Evolutionary conservation across 2,888 invertebrate species (phyloP), one percentile per base, ranked within the genome.

Genomic region (Tridacna gigas): DNA sequence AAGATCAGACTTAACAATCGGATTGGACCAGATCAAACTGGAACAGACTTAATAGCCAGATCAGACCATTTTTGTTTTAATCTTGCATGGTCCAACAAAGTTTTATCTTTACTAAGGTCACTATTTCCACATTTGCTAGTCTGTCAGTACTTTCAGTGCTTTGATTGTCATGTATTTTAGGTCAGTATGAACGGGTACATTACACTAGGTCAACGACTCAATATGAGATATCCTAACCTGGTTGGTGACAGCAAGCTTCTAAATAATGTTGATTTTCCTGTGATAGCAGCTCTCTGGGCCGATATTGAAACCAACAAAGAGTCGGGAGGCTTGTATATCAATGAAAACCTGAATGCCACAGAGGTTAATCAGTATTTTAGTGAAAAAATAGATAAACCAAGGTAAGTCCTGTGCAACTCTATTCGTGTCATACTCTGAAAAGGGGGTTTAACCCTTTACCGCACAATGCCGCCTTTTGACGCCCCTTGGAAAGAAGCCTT

Each of bases 211-310:
- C 22, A 74, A 13, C 9, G 28, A 0, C 47, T 76, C 2, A 15
- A 71, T 37, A 48, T 48, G n/a, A 71, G 13, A 22, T 71, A 71
- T 51, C 71, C 71, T 51, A 20, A 22, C 12, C 37, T 37, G 7
- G 7, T 37, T 4, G 25, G 15, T 25, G 71, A 71, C 15, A 71
- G 51, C 28, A 22, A 5, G 13, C 51, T 25, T 22, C 48, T 26
- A 9, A 66, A 28, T 25, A 4, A 48, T 28, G n/a, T 22, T 3
- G 51, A 71, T 1, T 28, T 77, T 0, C 86, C 86, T 26, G 63
- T 86, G 3, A 83, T 86, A 22, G 83, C 83, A 11, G 83, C 86
- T 12, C 56, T 86, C 0, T 86, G 86, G 86, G 48, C 86, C 7
- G 83, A 86, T 22, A 77, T 86, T n/a, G 76, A 78, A n/a, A 82